Evolutionary conservation across 2,797 vertebrate species (phyloP).

Genomic region (Otolemur crassicaudatus): DNA sequence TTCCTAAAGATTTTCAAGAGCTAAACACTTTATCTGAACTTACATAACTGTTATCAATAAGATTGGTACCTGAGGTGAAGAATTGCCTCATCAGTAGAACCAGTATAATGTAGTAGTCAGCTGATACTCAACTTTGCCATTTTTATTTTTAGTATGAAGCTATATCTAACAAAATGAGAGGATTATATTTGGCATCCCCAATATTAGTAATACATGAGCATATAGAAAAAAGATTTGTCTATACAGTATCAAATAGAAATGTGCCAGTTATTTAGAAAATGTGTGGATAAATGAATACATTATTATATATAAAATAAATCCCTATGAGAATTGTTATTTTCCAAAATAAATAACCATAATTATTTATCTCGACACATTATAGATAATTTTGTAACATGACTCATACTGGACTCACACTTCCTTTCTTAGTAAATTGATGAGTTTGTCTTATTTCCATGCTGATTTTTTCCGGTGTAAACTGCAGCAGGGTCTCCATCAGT

Average conservation of each 20-base stretch:
- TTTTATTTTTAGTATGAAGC: background rate
- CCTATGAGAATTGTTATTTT: background rate
- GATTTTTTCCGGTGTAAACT: background rate
- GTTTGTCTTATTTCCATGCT: background rate
- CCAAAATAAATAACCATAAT: background rate
- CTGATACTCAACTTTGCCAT: background rate
- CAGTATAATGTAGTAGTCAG: background rate
- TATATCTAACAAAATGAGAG: background rate
- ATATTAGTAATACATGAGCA: background rate
- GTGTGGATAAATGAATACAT: background rate
- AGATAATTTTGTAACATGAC: slow-evolving; percentile 36
- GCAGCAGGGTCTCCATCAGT: background rate
- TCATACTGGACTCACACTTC: slow-evolving; percentile 36
- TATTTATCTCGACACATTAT: background rate
- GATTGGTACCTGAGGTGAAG: background rate
- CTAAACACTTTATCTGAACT: slow-evolving; percentile 43
- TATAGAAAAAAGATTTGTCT: background rate
- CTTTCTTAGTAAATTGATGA: background rate
- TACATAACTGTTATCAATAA: background rate
- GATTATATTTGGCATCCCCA: background rate
- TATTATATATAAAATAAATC: background rate
- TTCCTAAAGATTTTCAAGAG: slow-evolving; percentile 33
- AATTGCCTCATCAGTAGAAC: background rate
- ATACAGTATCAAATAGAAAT: background rate
- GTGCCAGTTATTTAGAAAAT: background rate